Percentiles rank a stretch among this genome's conserved stretches.
These are phyloP conservation scores for Andrena cerasifolii DNA, from an alignment of 1,140 invertebrate species.

Conservation along the genomic window DNA sequence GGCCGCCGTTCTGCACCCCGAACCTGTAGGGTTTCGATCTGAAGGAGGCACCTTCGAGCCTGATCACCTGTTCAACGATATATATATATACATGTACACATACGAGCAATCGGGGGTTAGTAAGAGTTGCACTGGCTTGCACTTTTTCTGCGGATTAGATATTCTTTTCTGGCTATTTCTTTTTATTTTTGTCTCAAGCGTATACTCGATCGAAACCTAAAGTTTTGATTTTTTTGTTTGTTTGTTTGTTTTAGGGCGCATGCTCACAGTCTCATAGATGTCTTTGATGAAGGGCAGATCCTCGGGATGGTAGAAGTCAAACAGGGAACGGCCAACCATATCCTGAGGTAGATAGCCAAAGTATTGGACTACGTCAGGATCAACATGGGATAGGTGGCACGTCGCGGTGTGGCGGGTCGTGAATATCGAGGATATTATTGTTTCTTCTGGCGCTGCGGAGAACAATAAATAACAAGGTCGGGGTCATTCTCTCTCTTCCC, in stretches of 20 bases:
- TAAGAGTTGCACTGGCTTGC: background rate
- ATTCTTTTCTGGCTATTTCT: background rate
- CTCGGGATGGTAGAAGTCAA: constrained; percentile 94
- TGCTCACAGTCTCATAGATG: constrained; percentile 91
- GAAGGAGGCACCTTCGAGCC: constrained; percentile 86
- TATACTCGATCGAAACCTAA: constrained; percentile 63
- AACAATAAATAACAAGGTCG: constrained; percentile 55
- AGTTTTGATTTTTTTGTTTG: constrained; percentile 21
- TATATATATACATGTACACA: constrained; percentile 27
- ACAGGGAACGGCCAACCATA: constrained; percentile 90
- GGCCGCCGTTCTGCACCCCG: constrained; percentile 92
- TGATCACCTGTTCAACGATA: constrained; percentile 81
- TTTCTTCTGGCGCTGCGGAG: constrained; percentile 85
- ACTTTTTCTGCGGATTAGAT: constrained; percentile 2
- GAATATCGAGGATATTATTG: constrained; percentile 84
- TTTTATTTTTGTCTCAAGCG: constrained; percentile 51
- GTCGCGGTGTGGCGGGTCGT: constrained; percentile 89
- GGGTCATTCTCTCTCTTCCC: constrained; percentile 45
- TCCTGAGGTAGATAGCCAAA: constrained; percentile 95
- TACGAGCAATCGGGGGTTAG: background rate
- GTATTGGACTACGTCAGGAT: constrained; percentile 89
- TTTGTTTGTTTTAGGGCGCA: constrained; percentile 51
- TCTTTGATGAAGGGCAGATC: constrained; percentile 91
- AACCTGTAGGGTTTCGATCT: constrained; percentile 91
- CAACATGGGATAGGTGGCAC: constrained; percentile 89